A percentile compares a stretch with the other conserved stretches of the same genome.
Evolutionary conservation across 2,797 vertebrate species (phyloP).

Genomic region (Danio jaintianensis): DNA sequence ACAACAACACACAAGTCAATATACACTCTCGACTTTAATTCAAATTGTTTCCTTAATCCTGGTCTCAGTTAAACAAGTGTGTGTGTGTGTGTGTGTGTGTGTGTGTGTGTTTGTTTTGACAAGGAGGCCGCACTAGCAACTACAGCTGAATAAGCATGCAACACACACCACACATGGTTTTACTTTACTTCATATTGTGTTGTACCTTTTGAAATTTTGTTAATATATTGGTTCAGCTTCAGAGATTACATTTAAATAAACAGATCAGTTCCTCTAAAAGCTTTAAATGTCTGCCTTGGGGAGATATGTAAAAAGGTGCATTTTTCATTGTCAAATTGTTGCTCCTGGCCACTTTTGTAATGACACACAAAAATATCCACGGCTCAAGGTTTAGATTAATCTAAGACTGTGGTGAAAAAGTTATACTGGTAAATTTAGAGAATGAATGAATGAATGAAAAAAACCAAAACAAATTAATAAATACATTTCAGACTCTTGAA

Average conservation of each 20-base stretch:
- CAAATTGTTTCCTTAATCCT: conserved; percentile 35
- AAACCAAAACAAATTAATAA: neutral
- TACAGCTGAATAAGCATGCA: conserved; percentile 56
- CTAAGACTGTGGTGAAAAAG: neutral
- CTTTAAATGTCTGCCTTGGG: conserved; percentile 18
- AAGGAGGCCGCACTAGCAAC: conserved; percentile 37
- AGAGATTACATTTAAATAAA: conserved; percentile 36
- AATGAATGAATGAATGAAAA: no score
- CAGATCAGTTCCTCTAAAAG: conserved; percentile 30
- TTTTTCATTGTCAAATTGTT: conserved; percentile 31
- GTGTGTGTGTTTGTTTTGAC: conserved; percentile 3
- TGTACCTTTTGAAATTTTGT: conserved; percentile 43
- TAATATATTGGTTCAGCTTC: conserved; percentile 12
- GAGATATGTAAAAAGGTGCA: conserved; percentile 10
- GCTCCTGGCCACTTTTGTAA: neutral
- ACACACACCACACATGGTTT: conserved; percentile 47
- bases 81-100: no score
- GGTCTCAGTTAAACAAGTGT: conserved; percentile 7
- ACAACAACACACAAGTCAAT: neutral
- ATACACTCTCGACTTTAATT: conserved; percentile 30
- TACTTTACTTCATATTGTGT: conserved; percentile 41
- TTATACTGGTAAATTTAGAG: neutral
- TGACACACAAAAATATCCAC: neutral
- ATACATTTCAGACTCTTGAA: neutral
- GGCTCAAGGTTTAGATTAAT: neutral